phyloP scores from a whole-genome alignment of 2,888 invertebrate genomes.

The Leptinotarsa rubiginosa region DNA sequence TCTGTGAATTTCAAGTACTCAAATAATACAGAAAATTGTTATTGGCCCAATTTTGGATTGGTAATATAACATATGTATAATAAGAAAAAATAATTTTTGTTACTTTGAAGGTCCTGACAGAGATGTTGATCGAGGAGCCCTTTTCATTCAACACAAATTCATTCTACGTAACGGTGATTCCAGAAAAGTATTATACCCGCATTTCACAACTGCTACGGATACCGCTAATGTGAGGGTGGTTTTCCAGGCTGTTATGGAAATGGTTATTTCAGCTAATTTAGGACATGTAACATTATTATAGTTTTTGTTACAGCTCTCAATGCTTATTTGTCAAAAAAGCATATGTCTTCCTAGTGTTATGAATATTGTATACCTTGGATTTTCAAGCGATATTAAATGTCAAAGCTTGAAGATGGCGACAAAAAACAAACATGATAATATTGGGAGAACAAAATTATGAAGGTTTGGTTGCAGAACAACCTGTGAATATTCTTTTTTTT shows the following conservation, averaged over 20 bases:
- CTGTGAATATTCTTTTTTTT: too few relatives aligned
- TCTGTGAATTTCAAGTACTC: too few relatives aligned
- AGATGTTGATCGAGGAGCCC: conserved; percentile 73
- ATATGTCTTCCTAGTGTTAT: too few relatives aligned
- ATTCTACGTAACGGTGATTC: conserved; percentile 70
- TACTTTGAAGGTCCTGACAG: conserved; percentile 69
- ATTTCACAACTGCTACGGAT: conserved; percentile 77
- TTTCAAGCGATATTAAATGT: background rate
- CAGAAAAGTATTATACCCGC: conserved; percentile 73
- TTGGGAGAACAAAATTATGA: too few relatives aligned
- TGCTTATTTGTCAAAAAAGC: background rate
- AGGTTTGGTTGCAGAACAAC: too few relatives aligned
- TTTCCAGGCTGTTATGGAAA: conserved; percentile 76
- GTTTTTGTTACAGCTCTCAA: conserved; percentile 5
- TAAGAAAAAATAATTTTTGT: conserved; percentile 20
- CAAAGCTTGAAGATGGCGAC: too few relatives aligned
- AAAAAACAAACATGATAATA: too few relatives aligned
- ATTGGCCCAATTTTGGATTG: background rate
- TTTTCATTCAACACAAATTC: conserved; percentile 74
- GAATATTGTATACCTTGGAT: background rate
- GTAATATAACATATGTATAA: background rate
- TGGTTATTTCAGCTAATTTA: conserved; percentile 73
- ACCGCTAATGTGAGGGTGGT: conserved; percentile 76
- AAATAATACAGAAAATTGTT: background rate
- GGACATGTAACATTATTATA: conserved; percentile 70